A percentile compares a stretch with the other conserved stretches of the same genome.
Conservation (phyloP, 2,888 invertebrate species). For the Disparrhopalites patrizii region DNA sequence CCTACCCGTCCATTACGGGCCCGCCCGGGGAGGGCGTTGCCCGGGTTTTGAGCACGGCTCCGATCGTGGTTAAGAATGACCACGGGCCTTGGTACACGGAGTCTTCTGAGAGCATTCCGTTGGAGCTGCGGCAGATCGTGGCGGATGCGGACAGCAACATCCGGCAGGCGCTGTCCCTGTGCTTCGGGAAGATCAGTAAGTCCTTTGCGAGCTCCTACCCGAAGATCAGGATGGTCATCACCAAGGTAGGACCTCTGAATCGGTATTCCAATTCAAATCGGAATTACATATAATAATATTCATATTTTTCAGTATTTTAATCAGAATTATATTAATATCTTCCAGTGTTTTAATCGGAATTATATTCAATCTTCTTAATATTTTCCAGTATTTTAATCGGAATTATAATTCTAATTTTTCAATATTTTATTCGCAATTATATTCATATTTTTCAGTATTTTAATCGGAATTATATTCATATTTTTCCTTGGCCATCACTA, state of each 20-base stretch:
- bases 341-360: too few relatives aligned
- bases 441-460: too few relatives aligned
- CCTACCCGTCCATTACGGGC: background rate
- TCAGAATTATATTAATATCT: too few relatives aligned
- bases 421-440: too few relatives aligned
- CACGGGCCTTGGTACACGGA: background rate
- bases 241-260: slow-evolving; percentile 12
- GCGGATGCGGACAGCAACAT: slow-evolving; percentile 9
- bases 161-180: slow-evolving; percentile 12
- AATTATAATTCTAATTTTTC: too few relatives aligned
- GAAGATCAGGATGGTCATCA: slow-evolving; percentile 12
- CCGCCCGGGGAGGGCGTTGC: background rate
- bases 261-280: too few relatives aligned
- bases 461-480: too few relatives aligned
- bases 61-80: slow-evolving; percentile 9
- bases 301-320: too few relatives aligned
- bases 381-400: too few relatives aligned
- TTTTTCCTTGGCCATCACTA: too few relatives aligned
- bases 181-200: slow-evolving; percentile 10
- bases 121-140: slow-evolving; percentile 4
- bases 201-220: slow-evolving; percentile 19
- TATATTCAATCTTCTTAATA: too few relatives aligned
- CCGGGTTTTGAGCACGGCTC: background rate
- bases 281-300: too few relatives aligned
- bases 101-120: slow-evolving; percentile 10